phyloP scores from a whole-genome alignment of 2,888 invertebrate species.

The Lutraria lutraria region DNA sequence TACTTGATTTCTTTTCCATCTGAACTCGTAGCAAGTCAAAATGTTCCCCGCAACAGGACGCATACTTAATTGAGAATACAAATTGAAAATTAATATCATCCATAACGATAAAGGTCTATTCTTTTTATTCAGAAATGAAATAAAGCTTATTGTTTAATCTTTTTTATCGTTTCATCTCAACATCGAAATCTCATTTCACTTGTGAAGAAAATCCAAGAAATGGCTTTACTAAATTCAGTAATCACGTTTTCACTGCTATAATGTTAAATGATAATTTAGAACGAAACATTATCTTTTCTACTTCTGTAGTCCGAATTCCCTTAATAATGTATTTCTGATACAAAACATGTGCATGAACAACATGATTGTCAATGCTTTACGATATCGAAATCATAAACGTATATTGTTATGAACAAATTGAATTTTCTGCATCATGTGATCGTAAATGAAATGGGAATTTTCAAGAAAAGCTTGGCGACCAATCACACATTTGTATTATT shows the following conservation, averaged over 20 bases:
- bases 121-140: conserved; percentile 32
- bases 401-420: neutral
- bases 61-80: conserved; percentile 39
- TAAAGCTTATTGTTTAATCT: conserved; percentile 41
- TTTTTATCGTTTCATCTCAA: neutral
- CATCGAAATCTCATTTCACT: conserved; percentile 1
- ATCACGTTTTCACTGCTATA: neutral
- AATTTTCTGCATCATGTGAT: neutral
- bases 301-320: neutral
- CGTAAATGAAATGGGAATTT: neutral
- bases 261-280: neutral
- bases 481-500: neutral
- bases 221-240: neutral
- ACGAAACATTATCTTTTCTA: neutral
- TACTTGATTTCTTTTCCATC: neutral
- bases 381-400: neutral
- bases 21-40: neutral
- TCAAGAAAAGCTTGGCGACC: neutral
- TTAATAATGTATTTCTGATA: neutral
- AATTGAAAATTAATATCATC: conserved; percentile 49
- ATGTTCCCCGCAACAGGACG: conserved; percentile 31
- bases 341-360: neutral
- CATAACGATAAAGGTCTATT: conserved; percentile 27
- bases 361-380: neutral
- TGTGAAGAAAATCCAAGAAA: conserved; percentile 4